These are phyloP conservation scores for Holothuria leucospilota DNA, from an alignment of 53 echinoderm and acorn worm species.

Conservation along the genomic window DNA sequence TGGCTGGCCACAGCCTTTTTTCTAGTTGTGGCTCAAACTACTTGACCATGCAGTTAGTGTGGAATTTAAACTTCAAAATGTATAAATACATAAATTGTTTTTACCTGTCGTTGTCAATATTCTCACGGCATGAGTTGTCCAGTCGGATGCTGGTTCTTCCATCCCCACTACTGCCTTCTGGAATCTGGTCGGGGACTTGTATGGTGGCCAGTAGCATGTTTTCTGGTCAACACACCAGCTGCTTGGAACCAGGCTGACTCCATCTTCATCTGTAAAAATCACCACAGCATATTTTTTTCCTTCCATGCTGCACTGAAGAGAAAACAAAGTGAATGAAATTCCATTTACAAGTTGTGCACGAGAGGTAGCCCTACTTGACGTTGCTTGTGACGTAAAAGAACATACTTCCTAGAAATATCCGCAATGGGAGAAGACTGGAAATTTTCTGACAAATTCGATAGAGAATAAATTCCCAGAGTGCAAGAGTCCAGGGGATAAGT, in stretches of 20 bases:
- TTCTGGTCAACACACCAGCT: neutral
- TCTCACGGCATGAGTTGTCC: slow-evolving; percentile 16
- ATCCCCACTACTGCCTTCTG: neutral
- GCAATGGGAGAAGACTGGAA: neutral
- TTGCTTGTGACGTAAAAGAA: neutral
- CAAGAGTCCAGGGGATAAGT: slow-evolving; percentile 15
- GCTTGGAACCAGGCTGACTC: slow-evolving; percentile 11
- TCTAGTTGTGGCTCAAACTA: no score
- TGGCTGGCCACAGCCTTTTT: no score
- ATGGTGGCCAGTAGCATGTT: slow-evolving; percentile 15
- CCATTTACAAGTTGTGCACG: neutral
- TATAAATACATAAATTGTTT: no score
- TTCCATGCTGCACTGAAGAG: slow-evolving; percentile 6
- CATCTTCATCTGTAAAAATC: slow-evolving; percentile 6
- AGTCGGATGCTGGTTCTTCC: neutral
- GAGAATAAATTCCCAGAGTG: slow-evolving; percentile 1
- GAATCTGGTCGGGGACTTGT: neutral
- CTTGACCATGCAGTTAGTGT: no score
- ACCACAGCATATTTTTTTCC: slow-evolving; percentile 5
- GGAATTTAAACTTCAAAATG: no score
- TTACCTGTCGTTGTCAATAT: neutral
- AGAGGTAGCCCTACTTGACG: neutral
- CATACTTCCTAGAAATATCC: slow-evolving; percentile 18
- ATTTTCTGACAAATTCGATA: neutral
- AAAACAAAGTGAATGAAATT: neutral